phyloP scores from a whole-genome alignment of 2,888 invertebrate genomes.

The Stenodera caucasica region DNA sequence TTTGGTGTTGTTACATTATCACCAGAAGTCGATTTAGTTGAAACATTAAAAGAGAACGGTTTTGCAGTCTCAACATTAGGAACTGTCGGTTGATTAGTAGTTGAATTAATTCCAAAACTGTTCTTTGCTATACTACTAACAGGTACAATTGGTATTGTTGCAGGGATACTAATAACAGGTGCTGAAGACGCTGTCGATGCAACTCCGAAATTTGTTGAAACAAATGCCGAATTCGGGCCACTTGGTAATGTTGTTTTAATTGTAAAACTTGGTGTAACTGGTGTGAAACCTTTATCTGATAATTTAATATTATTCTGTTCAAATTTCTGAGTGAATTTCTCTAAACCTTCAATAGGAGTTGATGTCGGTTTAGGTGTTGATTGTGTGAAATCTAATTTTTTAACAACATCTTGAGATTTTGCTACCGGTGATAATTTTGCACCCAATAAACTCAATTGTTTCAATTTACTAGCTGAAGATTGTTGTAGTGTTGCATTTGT shows the following conservation, averaged over 20 bases:
- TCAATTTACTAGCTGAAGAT: slow-evolving; percentile 34
- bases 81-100: slow-evolving; percentile 9
- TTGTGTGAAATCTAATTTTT: slow-evolving; percentile 38
- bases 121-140: not conserved
- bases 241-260: slow-evolving; percentile 13
- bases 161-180: slow-evolving; percentile 8
- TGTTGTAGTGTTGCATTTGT: slow-evolving; percentile 41
- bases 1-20: not conserved
- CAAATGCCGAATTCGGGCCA: slow-evolving; percentile 25
- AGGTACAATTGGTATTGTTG: slow-evolving; percentile 1
- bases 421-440: slow-evolving; percentile 34
- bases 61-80: slow-evolving; percentile 1
- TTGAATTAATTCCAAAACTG: not conserved
- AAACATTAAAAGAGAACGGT: slow-evolving; percentile 8
- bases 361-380: slow-evolving; percentile 37
- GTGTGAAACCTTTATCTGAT: not conserved
- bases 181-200: slow-evolving; percentile 1
- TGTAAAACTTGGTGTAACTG: not conserved
- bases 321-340: slow-evolving; percentile 22
- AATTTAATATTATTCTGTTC: slow-evolving; percentile 10
- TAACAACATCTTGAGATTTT: slow-evolving; percentile 27
- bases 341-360: slow-evolving; percentile 20
- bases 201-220: slow-evolving; percentile 11
- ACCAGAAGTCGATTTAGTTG: not conserved
- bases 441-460: slow-evolving; percentile 33